Evolutionary conservation across 2,888 invertebrate genomes (phyloP), one percentile per base, ranked within the genome.

Genomic region (Lissocephala sabroskyi): DNA sequence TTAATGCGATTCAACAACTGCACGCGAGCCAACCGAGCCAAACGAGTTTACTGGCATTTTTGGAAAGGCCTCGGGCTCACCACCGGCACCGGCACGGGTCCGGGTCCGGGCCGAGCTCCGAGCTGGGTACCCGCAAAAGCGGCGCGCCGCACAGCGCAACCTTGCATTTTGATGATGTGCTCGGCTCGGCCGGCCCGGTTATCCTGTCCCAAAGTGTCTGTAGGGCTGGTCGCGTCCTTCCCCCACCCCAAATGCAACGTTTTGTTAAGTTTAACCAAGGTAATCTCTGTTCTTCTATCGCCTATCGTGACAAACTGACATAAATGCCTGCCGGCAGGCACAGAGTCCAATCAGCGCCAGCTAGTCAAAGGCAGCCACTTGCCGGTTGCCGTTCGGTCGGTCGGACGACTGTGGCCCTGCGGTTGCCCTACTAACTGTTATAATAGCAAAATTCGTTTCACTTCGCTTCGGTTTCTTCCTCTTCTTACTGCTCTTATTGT

Each of bases 1-100:
- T 71, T 71, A 71, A 71, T 71, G 70, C 77, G 74, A 71, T 73
- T 76, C 74, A 76, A 71, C 70, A 70, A 75, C 70, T 76, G 23
- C 28, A 26, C 49, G 70, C 77, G 74, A 65, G 77, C 77, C 73
- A 71, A 49, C 61, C 52, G 49, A 49, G 59, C 64, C 35, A 35
- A 49, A 55, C 46, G 67, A 68, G 59, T 76, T 76, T 71, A 71
- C 71, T 75, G 62, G 49, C 62, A 75, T 68, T 59, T 71, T 61
- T 48, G 46, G 26, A 10, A n/a, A n/a, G n/a, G 10, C 16, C 16
- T 35, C 10, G 16, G 10, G 35, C 35, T 16, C 35, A 35, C 16
- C 35, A 16, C 14, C 35, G 17, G 10, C 10, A 35, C 35, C n/a
- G 13, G 30, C 30, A 30, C 13, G 30, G 29, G 45, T 17, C 19